Percentiles rank a stretch among this genome's conserved stretches.
phyloP scores from a whole-genome alignment of 2,797 vertebrate species.

The Amblyraja radiata region DNA sequence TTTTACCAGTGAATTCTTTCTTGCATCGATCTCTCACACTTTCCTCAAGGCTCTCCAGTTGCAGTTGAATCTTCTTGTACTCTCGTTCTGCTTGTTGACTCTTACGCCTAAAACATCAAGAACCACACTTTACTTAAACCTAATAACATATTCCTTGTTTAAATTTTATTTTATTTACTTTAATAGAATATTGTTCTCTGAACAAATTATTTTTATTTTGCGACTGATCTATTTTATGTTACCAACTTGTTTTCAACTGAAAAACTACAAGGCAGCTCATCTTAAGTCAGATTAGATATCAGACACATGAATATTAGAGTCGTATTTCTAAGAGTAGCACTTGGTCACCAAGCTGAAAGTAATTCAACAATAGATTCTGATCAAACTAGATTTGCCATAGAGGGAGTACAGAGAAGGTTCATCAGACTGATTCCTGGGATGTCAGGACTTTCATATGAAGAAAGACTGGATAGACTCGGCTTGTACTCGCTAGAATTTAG shows the following conservation, averaged over 20 bases:
- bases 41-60: constrained; percentile 90
- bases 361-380: background rate
- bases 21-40: constrained; percentile 96
- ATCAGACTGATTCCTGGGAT: too few species aligned
- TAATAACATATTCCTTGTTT: background rate
- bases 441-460: too few species aligned
- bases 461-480: too few species aligned
- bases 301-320: too few species aligned
- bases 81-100: constrained; percentile 92
- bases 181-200: background rate
- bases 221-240: background rate
- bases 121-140: background rate
- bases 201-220: background rate
- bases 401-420: too few species aligned
- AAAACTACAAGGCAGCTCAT: background rate
- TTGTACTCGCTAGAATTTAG: too few species aligned
- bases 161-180: background rate
- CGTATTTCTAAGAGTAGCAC: too few species aligned
- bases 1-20: constrained; percentile 92
- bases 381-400: background rate
- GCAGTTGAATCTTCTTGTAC: constrained; percentile 93
- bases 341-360: background rate
- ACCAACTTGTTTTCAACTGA: background rate
- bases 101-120: constrained; percentile 70
- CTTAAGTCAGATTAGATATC: background rate